A percentile compares a stretch with the other conserved stretches of the same genome.
Conservation (phyloP, 1,140 invertebrate species). For the Venturia canescens region DNA sequence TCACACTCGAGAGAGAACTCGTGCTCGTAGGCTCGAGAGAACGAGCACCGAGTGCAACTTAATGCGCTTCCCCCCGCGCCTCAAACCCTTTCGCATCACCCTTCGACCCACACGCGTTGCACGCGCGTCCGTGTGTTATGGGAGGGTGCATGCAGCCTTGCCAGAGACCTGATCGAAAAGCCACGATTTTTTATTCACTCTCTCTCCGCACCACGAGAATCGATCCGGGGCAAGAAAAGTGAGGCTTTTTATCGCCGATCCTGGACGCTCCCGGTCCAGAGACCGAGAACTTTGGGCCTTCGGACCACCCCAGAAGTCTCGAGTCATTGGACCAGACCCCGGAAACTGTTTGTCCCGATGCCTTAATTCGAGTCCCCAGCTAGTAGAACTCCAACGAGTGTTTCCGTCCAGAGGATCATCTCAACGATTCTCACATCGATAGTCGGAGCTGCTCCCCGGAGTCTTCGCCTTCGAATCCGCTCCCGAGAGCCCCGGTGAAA, state of each 20-base stretch:
- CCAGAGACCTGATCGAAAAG: conserved; percentile 20
- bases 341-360: too few relatives aligned
- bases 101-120: not conserved
- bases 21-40: not conserved
- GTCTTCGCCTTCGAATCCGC: not conserved
- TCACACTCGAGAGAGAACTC: not conserved
- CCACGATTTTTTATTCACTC: conserved; percentile 21
- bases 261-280: too few relatives aligned
- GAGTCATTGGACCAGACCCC: too few relatives aligned
- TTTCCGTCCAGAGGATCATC: too few relatives aligned
- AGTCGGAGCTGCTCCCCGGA: too few relatives aligned
- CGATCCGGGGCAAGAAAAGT: not conserved
- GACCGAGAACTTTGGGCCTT: too few relatives aligned
- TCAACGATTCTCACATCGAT: too few relatives aligned
- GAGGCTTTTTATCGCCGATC: too few relatives aligned
- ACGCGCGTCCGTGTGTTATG: not conserved
- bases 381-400: too few relatives aligned
- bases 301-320: too few relatives aligned
- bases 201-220: not conserved
- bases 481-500: not conserved
- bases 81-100: conserved; percentile 33
- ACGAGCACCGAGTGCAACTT: conserved; percentile 18
- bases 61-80: conserved; percentile 26
- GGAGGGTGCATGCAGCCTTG: conserved; percentile 16
- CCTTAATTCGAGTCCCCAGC: too few relatives aligned